phyloP scores from a whole-genome alignment of 92 coral and sea anemone species.

The Diadumene lineata region DNA sequence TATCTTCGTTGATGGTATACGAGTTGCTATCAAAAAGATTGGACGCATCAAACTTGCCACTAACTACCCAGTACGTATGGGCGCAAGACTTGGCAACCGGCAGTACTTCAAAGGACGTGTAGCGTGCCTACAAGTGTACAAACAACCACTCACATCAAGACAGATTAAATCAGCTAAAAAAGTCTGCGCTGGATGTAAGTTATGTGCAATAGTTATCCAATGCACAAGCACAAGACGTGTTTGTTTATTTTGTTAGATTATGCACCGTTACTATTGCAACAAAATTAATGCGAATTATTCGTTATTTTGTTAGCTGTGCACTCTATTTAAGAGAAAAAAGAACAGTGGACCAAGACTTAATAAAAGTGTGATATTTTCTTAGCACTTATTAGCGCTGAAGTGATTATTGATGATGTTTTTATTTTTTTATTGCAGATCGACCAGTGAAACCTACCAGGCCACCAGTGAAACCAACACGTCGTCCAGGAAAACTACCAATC shows the following conservation, averaged over 20 bases:
- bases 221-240: too few relatives aligned
- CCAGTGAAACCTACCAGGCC: conserved; percentile 14
- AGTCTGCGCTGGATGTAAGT: conserved; percentile 43
- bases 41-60: conserved; percentile 71
- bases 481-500: conserved; percentile 10
- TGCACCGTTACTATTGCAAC: too few relatives aligned
- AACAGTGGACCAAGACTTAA: too few relatives aligned
- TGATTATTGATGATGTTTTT: not conserved
- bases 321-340: too few relatives aligned
- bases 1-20: conserved; percentile 53
- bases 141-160: conserved; percentile 24
- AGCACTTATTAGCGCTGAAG: not conserved
- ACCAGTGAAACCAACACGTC: conserved; percentile 2
- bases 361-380: not conserved
- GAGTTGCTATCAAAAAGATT: conserved; percentile 38
- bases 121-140: conserved; percentile 61
- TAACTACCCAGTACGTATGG: conserved; percentile 78
- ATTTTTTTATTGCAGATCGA: conserved; percentile 2
- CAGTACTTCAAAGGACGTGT: conserved; percentile 60
- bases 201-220: too few relatives aligned
- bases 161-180: conserved; percentile 51
- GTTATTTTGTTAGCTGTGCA: too few relatives aligned
- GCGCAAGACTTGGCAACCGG: conserved; percentile 53
- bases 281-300: too few relatives aligned
- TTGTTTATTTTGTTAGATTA: too few relatives aligned